Evolutionary conservation across 2,888 invertebrate genomes (phyloP).

Genomic region (Ormyrus thymus): DNA sequence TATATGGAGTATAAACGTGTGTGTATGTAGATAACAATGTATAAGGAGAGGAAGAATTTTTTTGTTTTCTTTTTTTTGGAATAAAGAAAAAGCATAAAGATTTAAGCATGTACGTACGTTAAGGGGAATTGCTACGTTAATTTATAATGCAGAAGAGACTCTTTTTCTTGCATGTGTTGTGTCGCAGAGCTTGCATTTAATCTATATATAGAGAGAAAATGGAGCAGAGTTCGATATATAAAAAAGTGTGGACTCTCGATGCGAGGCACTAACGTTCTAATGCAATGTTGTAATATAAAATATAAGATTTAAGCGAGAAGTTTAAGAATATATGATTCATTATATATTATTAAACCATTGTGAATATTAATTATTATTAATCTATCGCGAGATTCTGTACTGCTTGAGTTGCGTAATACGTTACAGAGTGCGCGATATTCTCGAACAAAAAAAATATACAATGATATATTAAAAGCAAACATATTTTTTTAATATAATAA

Average conservation of each 20-base stretch:
- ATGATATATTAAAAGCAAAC: constrained; percentile 40
- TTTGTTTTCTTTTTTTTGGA: neutral
- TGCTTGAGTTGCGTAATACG: constrained; percentile 34
- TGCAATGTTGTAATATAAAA: constrained; percentile 50
- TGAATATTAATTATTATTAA: constrained; percentile 49
- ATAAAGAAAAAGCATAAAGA: neutral
- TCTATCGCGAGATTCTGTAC: constrained; percentile 43
- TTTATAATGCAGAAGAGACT: constrained; percentile 34
- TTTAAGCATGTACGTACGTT: too few species aligned
- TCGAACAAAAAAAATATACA: constrained; percentile 37
- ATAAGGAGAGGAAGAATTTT: too few species aligned
- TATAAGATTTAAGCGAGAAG: constrained; percentile 23
- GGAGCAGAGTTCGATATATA: constrained; percentile 44
- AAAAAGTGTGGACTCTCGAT: constrained; percentile 13
- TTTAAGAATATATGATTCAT: constrained; percentile 17
- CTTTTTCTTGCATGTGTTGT: constrained; percentile 22
- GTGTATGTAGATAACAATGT: neutral
- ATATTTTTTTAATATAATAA: constrained; percentile 55
- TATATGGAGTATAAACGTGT: neutral
- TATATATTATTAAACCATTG: constrained; percentile 14
- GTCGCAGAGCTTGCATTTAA: constrained; percentile 53
- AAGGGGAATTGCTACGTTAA: constrained; percentile 26
- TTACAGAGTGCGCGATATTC: constrained; percentile 26
- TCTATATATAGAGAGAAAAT: constrained; percentile 27
- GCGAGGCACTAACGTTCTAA: constrained; percentile 38